Percentiles rank a stretch among this genome's conserved stretches.
These are phyloP conservation scores for Astropecten irregularis DNA, from an alignment of 53 echinoderm and acorn worm species.

Conservation along the genomic window DNA sequence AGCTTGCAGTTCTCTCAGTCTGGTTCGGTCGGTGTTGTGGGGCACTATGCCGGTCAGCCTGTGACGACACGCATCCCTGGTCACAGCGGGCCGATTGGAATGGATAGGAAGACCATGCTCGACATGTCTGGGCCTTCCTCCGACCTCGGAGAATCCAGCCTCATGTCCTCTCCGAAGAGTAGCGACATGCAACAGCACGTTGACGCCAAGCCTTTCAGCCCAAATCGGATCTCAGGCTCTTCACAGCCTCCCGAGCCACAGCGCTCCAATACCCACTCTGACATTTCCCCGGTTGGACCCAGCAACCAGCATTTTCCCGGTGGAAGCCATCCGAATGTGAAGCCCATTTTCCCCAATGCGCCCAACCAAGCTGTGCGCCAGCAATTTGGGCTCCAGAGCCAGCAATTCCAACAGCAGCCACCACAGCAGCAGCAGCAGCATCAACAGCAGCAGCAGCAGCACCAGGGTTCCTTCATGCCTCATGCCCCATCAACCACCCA, in stretches of 20 bases:
- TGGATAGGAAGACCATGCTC: constrained; percentile 38
- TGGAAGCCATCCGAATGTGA: background rate
- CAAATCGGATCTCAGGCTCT: constrained; percentile 42
- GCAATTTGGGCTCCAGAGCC: constrained; percentile 12
- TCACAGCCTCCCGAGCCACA: constrained; percentile 32
- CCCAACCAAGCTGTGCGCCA: constrained; percentile 22
- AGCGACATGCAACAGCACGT: constrained; percentile 93
- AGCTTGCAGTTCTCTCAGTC: constrained; percentile 37
- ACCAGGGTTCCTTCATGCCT: constrained; percentile 11
- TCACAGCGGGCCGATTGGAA: background rate
- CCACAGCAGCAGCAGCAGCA: constrained; percentile 21
- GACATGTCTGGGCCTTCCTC: constrained; percentile 25
- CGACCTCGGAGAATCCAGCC: background rate
- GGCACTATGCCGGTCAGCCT: constrained; percentile 15
- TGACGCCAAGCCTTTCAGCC: constrained; percentile 97
- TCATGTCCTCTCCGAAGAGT: constrained; percentile 43
- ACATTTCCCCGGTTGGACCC: constrained; percentile 4
- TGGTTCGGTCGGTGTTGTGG: background rate
- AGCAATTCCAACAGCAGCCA: constrained; percentile 20
- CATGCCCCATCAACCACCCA: constrained; percentile 31
- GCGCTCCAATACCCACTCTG: constrained; percentile 25
- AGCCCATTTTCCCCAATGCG: constrained; percentile 25
- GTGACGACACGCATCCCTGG: constrained; percentile 8
- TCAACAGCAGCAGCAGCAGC: constrained; percentile 22
- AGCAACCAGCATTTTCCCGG: constrained; percentile 20